Base-by-base conservation (phyloP, 2,888 invertebrate species). In the Netelia melanura region DNA sequence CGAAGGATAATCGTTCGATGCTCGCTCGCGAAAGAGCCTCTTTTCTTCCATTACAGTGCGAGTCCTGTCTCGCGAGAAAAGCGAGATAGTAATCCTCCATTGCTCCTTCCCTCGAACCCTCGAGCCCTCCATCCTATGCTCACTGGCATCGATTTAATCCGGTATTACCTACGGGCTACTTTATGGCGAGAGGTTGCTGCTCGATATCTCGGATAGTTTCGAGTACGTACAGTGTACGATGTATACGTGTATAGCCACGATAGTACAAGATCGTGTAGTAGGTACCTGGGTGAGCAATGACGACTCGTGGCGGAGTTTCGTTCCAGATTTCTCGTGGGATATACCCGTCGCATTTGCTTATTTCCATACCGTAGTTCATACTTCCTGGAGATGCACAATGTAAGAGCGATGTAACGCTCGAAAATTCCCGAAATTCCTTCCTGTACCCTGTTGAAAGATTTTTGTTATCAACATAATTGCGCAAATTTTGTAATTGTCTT, bases 101-200 rank as follows among this genome's bases (percentile, higher is more conserved):
- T 23, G 64, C 10, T 44, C 30, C 61, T 52, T 25, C 2, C 38
- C 52, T 38, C 54, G 10, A 8, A 5, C 17, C 38, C 17, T 30
- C 38, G 14, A 8, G 43, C 38, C 17, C 38, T 25, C 30, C 68
- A 30, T 70, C 21, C 58, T 54, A 44, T 44, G 65, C 72, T 72
- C 10, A 65, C 54, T 71, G 48, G 70, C 81, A 78, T 85, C 86
- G 83, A 85, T 86, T 85, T 76, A 76, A 83, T 79, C 82, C 83
- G 61, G 74, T 77, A 80, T 86, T 70, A 85, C 76, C 56, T 68
- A 83, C 44, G 72, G 30, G 84, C 80, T 83, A 86, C 79, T 80
- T 86, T 85, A 86, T 85, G 83, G 72, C 68, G 17, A 74, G 48
- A 83, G 74, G 68, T 74, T 74, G 81, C 81, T 77, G 71, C 64